Base-by-base conservation (phyloP, 2,888 invertebrate genomes). In the Aproaerema taeniolella region DNA sequence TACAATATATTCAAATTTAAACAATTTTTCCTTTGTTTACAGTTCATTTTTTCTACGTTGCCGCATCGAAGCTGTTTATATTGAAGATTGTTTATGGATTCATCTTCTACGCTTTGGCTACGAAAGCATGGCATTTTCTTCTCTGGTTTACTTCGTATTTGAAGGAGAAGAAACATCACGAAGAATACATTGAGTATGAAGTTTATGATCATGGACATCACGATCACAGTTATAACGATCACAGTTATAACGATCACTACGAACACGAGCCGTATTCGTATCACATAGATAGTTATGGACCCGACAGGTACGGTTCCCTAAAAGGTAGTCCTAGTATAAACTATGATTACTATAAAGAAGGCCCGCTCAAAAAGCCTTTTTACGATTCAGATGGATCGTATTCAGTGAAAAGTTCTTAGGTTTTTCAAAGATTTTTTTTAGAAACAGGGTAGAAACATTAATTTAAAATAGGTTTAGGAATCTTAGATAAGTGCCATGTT, bases 351-450 rank as follows among this genome's bases (percentile, higher is more conserved):
- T 20, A 20, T 15, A 35, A 10, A 16, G 45, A 40, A 4, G 35
- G 31, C 40, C 50, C 44, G n/a, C 46, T 51, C 36, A 65, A 65
- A 30, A 68, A 68, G 16, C 43, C 45, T 5, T 43, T 73, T 15
- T 85, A 85, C 42, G 85, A 85, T 34, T 61, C 85, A 0, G 85
- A 85, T 49, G 85, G 85, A 0, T 83, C 85, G 0, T 85, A 70
- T 53, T 67, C 83, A 28, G 70, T 85, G 0, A 66, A 67, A 50
- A 20, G 20, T 6, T n/a, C n/a, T n/a, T n/a, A n/a, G n/a, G n/a
- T n/a, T n/a, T n/a, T n/a, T n/a, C n/a, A n/a, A n/a, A n/a, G n/a
- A n/a, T n/a, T n/a, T n/a, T n/a, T n/a, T n/a, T n/a, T n/a, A n/a
- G n/a, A n/a, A n/a, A n/a, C n/a, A n/a, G n/a, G n/a, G n/a, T n/a